A percentile compares a stretch with the other conserved stretches of the same genome.
phyloP scores from a whole-genome alignment of 2,888 invertebrate genomes.

The Plagiodera versicolora region DNA sequence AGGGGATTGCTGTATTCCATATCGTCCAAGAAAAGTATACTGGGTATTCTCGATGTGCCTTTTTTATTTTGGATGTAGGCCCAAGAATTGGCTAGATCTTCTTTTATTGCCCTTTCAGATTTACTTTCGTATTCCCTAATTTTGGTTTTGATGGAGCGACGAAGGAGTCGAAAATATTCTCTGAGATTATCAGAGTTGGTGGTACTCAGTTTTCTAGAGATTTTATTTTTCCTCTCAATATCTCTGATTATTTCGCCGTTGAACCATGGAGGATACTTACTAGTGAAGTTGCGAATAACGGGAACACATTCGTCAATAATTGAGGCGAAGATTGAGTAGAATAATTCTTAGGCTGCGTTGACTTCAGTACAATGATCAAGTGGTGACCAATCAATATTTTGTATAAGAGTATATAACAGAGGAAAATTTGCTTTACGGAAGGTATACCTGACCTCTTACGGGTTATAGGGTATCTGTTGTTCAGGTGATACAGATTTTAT shows the following conservation, averaged over 20 bases:
- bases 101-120: neutral
- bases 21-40: conserved; percentile 3
- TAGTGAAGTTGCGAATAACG: neutral
- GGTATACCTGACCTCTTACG: neutral
- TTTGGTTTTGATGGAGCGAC: neutral
- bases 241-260: neutral
- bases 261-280: neutral
- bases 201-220: neutral
- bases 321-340: neutral
- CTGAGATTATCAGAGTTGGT: neutral
- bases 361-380: neutral
- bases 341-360: neutral
- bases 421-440: neutral
- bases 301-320: conserved; percentile 3
- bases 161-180: neutral
- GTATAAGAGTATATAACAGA: neutral
- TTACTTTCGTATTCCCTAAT: neutral
- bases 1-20: neutral
- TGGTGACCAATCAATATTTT: neutral
- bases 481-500: neutral
- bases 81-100: conserved; percentile 1
- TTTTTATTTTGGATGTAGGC: conserved; percentile 1
- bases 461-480: neutral
- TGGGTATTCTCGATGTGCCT: neutral
- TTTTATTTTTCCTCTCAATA: neutral